Percentiles rank a stretch among this genome's conserved stretches.
These are phyloP conservation scores for Macrobrachium nipponense DNA, from an alignment of 1,140 invertebrate genomes.

Conservation along the genomic window DNA sequence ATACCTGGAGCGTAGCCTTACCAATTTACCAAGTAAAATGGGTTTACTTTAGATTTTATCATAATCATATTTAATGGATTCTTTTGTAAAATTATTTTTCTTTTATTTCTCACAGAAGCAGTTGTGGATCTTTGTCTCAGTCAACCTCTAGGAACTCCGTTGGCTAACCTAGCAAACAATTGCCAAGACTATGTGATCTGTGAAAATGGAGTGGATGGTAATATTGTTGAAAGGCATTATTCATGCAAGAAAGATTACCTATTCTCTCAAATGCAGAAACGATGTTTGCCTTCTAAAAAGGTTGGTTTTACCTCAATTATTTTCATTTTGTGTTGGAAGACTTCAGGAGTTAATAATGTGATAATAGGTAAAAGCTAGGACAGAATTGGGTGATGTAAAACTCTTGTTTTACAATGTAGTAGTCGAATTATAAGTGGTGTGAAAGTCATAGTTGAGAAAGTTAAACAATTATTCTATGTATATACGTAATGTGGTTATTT, in stretches of 20 bases:
- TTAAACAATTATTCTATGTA: too few relatives aligned
- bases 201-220: slow-evolving; percentile 15
- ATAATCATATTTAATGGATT: too few relatives aligned
- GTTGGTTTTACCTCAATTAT: slow-evolving; percentile 5
- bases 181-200: slow-evolving; percentile 48
- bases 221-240: slow-evolving; percentile 24
- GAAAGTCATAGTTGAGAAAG: too few relatives aligned
- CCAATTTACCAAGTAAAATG: too few relatives aligned
- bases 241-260: slow-evolving; percentile 52
- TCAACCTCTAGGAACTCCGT: slow-evolving; percentile 37
- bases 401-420: too few relatives aligned
- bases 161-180: slow-evolving; percentile 39
- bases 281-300: slow-evolving; percentile 37
- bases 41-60: too few relatives aligned
- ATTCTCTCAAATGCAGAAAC: slow-evolving; percentile 45
- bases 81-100: background rate
- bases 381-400: too few relatives aligned
- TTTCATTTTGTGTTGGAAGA: background rate
- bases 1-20: too few relatives aligned
- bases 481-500: too few relatives aligned
- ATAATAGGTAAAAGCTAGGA: too few relatives aligned
- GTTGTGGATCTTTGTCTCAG: slow-evolving; percentile 50
- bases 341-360: background rate
- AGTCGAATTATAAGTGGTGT: too few relatives aligned
- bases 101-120: slow-evolving; percentile 9